phyloP scores from a whole-genome alignment of 37 sponge, comb jelly and placozoan genomes.

The Spongia lamella region DNA sequence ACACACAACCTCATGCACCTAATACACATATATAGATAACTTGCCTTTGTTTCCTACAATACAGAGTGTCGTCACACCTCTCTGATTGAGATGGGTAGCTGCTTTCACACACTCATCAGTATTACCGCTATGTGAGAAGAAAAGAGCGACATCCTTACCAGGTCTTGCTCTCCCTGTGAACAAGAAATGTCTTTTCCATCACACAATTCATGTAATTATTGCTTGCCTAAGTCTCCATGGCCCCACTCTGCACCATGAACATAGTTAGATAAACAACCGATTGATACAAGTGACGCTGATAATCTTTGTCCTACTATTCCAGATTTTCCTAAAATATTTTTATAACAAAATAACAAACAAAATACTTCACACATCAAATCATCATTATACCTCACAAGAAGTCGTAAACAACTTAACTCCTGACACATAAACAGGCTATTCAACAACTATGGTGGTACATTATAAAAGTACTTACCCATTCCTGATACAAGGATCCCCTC shows the following conservation, averaged over 20 bases:
- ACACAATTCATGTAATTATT: no score
- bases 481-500: no score
- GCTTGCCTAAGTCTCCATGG: conserved; percentile 81
- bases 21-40: no score
- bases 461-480: no score
- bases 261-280: conserved; percentile 61
- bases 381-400: no score
- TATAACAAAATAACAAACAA: no score
- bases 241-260: conserved; percentile 78
- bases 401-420: no score
- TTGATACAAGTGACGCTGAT: conserved; percentile 68
- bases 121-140: conserved; percentile 82
- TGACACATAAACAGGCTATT: no score
- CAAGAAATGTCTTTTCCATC: no score
- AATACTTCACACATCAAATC: no score
- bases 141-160: conserved; percentile 62
- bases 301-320: conserved; percentile 67
- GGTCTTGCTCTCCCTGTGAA: conserved; percentile 46
- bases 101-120: conserved; percentile 69
- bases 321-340: conserved; percentile 67
- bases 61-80: conserved; percentile 36
- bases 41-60: conserved; percentile 47
- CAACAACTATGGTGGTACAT: no score
- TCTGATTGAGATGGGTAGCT: conserved; percentile 40
- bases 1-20: no score